Base-by-base conservation (phyloP, 2,797 vertebrate genomes). In the Hafferia zeledoni region DNA sequence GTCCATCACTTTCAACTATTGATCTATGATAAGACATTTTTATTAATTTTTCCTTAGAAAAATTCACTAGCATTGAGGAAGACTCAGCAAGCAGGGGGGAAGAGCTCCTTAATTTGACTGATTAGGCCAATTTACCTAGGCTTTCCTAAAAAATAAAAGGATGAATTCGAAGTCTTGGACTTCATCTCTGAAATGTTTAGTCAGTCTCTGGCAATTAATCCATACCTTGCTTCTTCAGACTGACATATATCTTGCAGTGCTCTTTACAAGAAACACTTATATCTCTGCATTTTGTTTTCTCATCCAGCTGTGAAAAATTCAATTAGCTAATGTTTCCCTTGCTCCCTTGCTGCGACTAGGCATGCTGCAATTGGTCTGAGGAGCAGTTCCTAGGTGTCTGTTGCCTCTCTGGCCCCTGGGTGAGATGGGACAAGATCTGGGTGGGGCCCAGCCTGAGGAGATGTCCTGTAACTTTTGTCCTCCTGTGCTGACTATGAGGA, bases 11-110 rank as follows among this genome's bases (percentile, higher is more conserved):
- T 97, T 96, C 90, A 95, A 89, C 81, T 95, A 97, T 97, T 96
- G 96, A 97, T 97, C 95, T 96, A 83, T 89, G 94, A 97, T 97
- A 96, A 96, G 94, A 94, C 92, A 94, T 94, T 97, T 96, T 97
- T 97, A 97, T 97, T 97, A 96, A 95, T 96, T 95, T 96, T 97
- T 94, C 93, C 68, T 88, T 81, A 94, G 79, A 95, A 96, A 95
- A 96, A 94, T 96, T 93, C 96, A 88, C 84, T 83, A 89, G 5
- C 74, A 71, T 87, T 89, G 83, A 72, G 89, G 55, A 87, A 94
- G 50, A 94, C 96, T 95, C 92, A 94, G 50, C 18, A 50, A 87
- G n/a, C 43, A 16, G 56, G 30, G 39, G 50, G 47, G 53, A 76
- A 83, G 46, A 92, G 56, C 75, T 96, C 33, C 90, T 96, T 97